phyloP scores from a whole-genome alignment of 2,797 vertebrate species.

The Typhlichthys eigenmanni region DNA sequence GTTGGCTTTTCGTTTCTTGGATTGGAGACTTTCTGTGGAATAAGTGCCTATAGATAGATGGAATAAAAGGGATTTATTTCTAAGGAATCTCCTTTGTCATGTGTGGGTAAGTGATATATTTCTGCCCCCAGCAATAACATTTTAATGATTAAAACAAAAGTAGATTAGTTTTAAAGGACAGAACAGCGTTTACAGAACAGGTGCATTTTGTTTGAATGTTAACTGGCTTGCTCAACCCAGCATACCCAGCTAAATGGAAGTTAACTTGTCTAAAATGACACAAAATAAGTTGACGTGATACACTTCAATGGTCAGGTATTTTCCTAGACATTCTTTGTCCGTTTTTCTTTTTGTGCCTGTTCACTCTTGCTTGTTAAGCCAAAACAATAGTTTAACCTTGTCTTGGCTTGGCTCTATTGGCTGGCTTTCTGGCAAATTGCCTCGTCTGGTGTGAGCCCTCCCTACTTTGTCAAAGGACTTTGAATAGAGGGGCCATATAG shows the following conservation, averaged over 20 bases:
- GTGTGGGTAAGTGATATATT: constrained; percentile 67
- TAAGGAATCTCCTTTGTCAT: constrained; percentile 58
- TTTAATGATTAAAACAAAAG: constrained; percentile 9
- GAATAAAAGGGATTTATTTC: constrained; percentile 52
- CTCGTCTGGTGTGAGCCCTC: constrained; percentile 75
- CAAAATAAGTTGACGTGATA: constrained; percentile 67
- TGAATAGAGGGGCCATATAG: constrained; percentile 77
- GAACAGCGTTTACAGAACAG: constrained; percentile 34
- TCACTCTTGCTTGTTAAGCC: constrained; percentile 81
- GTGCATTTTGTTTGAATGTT: constrained; percentile 41
- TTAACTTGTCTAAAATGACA: constrained; percentile 40
- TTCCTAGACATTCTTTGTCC: constrained; percentile 73
- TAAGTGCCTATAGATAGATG: constrained; percentile 56
- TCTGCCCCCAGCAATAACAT: constrained; percentile 8
- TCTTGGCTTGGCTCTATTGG: constrained; percentile 78
- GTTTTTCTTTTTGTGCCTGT: constrained; percentile 76
- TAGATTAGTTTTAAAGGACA: not conserved
- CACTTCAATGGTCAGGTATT: constrained; percentile 72
- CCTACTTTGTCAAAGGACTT: constrained; percentile 70
- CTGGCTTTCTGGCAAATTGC: constrained; percentile 79
- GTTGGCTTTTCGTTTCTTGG: constrained; percentile 57
- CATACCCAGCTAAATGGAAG: constrained; percentile 3
- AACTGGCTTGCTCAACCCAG: constrained; percentile 5
- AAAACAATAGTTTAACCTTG: constrained; percentile 83
- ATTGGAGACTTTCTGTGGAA: constrained; percentile 63